Percentiles rank a stretch among this genome's conserved stretches.
Evolutionary conservation across 2,888 invertebrate species (phyloP).

Genomic region (Leucania comma): DNA sequence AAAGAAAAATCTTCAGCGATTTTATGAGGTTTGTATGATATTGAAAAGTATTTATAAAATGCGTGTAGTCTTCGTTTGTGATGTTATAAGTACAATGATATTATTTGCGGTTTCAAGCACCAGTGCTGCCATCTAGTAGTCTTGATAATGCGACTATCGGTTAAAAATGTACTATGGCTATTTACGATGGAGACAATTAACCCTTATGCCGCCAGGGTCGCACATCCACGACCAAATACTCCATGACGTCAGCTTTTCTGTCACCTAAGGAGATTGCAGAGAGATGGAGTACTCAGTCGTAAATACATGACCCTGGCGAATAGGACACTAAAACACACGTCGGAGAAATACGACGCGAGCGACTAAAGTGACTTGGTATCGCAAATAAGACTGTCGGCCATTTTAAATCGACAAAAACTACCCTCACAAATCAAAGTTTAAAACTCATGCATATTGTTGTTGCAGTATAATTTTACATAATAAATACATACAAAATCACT

Average conservation of each 20-base stretch:
- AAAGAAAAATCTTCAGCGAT: conserved; percentile 49
- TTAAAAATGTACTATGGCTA: neutral
- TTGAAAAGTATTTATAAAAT: conserved; percentile 31
- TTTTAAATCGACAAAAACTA: neutral
- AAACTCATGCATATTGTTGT: conserved; percentile 27
- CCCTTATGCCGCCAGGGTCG: too few relatives aligned
- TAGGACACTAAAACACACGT: too few relatives aligned
- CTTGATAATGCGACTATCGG: neutral
- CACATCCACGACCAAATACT: too few relatives aligned
- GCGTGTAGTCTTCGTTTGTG: conserved; percentile 21
- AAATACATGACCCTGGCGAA: too few relatives aligned
- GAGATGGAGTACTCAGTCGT: too few relatives aligned
- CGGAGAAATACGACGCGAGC: too few relatives aligned
- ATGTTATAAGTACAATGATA: conserved; percentile 53
- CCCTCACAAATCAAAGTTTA: neutral
- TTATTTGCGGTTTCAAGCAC: conserved; percentile 23
- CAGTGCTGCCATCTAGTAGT: conserved; percentile 21
- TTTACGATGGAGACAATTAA: neutral
- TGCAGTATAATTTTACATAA: conserved; percentile 31
- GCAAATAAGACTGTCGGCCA: conserved; percentile 22
- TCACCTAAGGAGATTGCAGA: too few relatives aligned
- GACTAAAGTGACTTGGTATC: conserved; percentile 6
- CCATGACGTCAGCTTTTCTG: too few relatives aligned
- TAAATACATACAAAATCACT: conserved; percentile 55
- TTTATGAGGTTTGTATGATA: conserved; percentile 11